These are phyloP conservation scores for Entomobrya multifasciata DNA, from an alignment of 2,888 invertebrate genomes.

Conservation along the genomic window DNA sequence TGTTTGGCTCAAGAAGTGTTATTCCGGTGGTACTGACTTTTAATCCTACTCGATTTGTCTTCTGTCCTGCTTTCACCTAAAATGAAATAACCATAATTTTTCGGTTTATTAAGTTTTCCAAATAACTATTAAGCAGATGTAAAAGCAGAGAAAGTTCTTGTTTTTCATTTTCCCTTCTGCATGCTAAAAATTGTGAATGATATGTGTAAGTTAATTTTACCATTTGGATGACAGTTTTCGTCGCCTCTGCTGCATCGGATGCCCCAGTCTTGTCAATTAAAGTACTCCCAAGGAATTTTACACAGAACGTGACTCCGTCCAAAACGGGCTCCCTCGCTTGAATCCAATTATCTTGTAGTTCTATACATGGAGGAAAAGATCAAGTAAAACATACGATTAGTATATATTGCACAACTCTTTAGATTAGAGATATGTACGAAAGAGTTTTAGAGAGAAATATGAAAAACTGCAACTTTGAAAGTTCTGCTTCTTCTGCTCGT, in stretches of 20 bases:
- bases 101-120: too few relatives aligned
- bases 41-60: constrained; percentile 86
- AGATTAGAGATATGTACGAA: neutral
- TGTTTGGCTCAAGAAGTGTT: constrained; percentile 86
- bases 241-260: constrained; percentile 89
- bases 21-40: constrained; percentile 90
- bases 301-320: constrained; percentile 83
- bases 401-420: constrained; percentile 14
- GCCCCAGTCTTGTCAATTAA: constrained; percentile 89
- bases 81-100: constrained; percentile 70
- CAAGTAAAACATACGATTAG: constrained; percentile 42
- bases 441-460: neutral
- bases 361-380: constrained; percentile 59
- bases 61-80: constrained; percentile 84
- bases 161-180: too few relatives aligned
- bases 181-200: constrained; percentile 52
- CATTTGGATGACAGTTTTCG: constrained; percentile 89
- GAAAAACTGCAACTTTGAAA: constrained; percentile 41
- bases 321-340: constrained; percentile 79
- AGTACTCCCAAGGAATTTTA: constrained; percentile 90
- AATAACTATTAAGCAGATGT: neutral
- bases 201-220: constrained; percentile 82
- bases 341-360: constrained; percentile 77
- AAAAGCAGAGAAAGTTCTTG: too few relatives aligned
- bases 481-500: neutral